Evolutionary conservation across 2,113 vertebrate species (phyloP), one percentile per base, ranked within the genome.

Genomic region (Mungos mungo): DNA sequence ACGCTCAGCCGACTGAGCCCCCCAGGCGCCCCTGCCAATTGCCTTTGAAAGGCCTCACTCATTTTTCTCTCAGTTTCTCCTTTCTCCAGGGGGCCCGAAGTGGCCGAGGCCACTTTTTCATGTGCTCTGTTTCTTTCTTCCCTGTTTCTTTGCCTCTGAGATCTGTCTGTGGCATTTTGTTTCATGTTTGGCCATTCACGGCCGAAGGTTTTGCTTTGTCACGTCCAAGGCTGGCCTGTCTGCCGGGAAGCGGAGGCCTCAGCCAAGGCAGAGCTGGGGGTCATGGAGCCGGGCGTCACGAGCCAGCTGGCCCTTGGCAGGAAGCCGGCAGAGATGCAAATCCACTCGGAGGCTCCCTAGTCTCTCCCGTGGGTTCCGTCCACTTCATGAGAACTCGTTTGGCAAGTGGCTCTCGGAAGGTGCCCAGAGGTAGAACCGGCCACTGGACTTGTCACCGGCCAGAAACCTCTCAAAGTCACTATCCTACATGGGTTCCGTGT

Each of bases 271-370:
- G 57, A 14, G 50, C 79, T 7, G 1, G 50, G 2, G 50, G 14
- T 15, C 23, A 0, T 54, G 57, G 1, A 3, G 0, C 33, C 1
- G 2, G 9, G 2, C 15, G 0, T 68, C 50, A 13, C 2, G 15
- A 65, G 83, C 66, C 52, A 4, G 12, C 52, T 15, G 1, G 86
- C 41, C 14, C 52, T 63, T 12, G n/a, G 80, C n/a, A 18, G 52
- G 27, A 57, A 21, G 71, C 7, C 0, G 16, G 33, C 1, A 9
- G 41, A 21, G 54, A n/a, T 2, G 31, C 10, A 74, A 4, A 27
- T 10, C 72, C 21, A 11, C 31, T 71, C 16, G 12, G 1, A 11
- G 52, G 52, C 60, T 14, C 21, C 35, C n/a, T 41, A 5, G 23
- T 10, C 33, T 57, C 23, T 19, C 45, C 90, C 21, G 1, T 33